Base-by-base conservation (phyloP, 2,113 vertebrate species). In the Nasalis larvatus region DNA sequence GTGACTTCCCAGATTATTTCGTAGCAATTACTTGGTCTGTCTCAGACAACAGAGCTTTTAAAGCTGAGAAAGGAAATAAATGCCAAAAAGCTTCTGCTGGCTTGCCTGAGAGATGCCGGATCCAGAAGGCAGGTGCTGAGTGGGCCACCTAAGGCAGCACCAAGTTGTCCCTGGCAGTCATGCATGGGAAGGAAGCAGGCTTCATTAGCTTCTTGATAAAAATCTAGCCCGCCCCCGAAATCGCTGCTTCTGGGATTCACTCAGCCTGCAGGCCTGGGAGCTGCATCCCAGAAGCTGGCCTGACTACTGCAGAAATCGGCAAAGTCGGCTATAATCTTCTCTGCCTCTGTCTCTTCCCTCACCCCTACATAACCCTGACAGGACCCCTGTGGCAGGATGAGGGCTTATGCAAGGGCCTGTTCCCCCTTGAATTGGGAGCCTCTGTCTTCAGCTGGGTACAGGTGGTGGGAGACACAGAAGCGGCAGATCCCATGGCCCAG, bases 31-130 rank as follows among this genome's bases (percentile, higher is more conserved):
- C 60, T 84, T 69, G 56, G 7, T 87, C 63, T 89, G 17, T 37
- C 27, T 63, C 81, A 86, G 37, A 84, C 37, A 42, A n/a, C 54
- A 88, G 80, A 74, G 16, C 18, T 95, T 95, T 91, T 52, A 86
- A 91, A 89, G 74, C 84, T 45, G 21, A 96, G 63, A 95, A 85
- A 91, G 58, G 54, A 91, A 96, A 78, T 56, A 76, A 87, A 52
- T 60, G 68, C 68, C 81, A 94, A n/a, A 35, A 40, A 56, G 87
- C 83, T 86, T 83, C 94, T 10, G 23, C 69, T 49, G 45, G 56
- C 68, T 83, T 58, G 73, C 58, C 23, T 27, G 68, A 86, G 52
- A 82, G 54, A 35, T 0, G 1, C 21, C 86, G 30, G 42, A 49
- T 91, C 35, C 90, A 83, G 78, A 93, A 96, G 86, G n/a, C 73